Evolutionary conservation across 53 echinoderm and acorn worm genomes (phyloP).

Genomic region (Astropecten irregularis): DNA sequence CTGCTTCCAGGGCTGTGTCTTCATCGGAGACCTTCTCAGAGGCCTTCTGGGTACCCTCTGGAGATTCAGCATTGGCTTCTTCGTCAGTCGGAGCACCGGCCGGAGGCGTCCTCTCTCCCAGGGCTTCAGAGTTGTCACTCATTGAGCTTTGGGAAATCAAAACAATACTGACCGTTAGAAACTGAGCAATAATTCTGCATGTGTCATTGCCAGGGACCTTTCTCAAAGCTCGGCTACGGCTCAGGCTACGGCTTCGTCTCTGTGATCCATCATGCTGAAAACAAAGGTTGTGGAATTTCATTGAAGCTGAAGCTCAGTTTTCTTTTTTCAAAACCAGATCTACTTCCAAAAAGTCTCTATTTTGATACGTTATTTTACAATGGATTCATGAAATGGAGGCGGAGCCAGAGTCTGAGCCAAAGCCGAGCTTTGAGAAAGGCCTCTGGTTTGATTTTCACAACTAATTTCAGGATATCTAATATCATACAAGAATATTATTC

Average conservation of each 20-base stretch:
- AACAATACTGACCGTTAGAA: neutral
- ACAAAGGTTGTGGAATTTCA: no score
- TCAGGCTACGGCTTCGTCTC: no score
- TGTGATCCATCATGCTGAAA: no score
- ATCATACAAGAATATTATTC: no score
- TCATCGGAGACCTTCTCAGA: neutral
- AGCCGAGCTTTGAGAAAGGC: no score
- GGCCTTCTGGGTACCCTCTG: neutral
- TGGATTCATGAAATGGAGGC: no score
- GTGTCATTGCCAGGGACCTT: neutral
- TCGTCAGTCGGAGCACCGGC: conserved; percentile 75
- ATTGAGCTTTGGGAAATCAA: neutral
- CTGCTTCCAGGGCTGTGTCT: conserved; percentile 63
- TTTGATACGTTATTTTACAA: no score
- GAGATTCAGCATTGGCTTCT: conserved; percentile 27
- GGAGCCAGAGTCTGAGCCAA: no score
- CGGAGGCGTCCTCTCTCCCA: conserved; percentile 85
- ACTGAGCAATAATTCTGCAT: neutral
- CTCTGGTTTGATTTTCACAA: no score
- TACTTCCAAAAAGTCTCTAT: no score
- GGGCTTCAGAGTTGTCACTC: conserved; percentile 55
- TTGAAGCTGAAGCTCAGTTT: neutral
- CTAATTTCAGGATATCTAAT: no score
- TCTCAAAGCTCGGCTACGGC: no score
- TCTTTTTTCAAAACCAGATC: conserved; percentile 46